Evolutionary conservation across 2,888 invertebrate genomes (phyloP), one percentile per base, ranked within the genome.

Genomic region (Glyphotaelius pellucidus): DNA sequence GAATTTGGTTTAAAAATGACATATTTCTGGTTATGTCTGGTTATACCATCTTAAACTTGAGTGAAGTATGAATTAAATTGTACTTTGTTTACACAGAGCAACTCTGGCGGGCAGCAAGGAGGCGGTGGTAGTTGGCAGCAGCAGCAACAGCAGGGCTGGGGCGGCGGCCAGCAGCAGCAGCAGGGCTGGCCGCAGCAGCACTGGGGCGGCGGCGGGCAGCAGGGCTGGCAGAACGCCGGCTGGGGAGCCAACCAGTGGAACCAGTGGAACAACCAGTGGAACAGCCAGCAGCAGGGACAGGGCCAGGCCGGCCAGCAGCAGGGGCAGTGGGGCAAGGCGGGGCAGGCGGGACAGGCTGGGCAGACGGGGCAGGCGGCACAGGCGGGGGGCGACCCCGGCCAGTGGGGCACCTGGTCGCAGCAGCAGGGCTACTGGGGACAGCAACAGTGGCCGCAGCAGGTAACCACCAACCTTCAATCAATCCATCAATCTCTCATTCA

Each of bases 71-170:
- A 52, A n/a, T n/a, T n/a, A n/a, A n/a, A n/a, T n/a, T 25, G 67
- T 67, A 25, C 25, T 0, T 25, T 67, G 2, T 9, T 67, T 67
- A 9, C 95, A 95, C 92, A 95, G 95, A 93, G 94, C 95, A 30
- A 94, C 52, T 31, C 87, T 85, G 93, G 92, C 83, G 52, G 93
- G 92, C 80, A 93, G 67, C 95, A 94, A 90, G 94, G 94, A 90
- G 95, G 95, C 94, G 95, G 95, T 95, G 94, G 94, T 30, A 94
- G 94, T 30, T 80, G 87, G 89, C 92, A 90, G 80, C 86, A 86
- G 93, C 92, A 90, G 67, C 83, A 80, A 31, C 90, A 91, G 38
- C 92, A 90, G 38, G 79, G 91, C 91, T 80, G 89, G 52, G 92
- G 93, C 83, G 91, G 92, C 83, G 89, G 91, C 42, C 93, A 93